These are phyloP conservation scores for Mobula hypostoma DNA, from an alignment of 2,113 vertebrate genomes.

Conservation along the genomic window DNA sequence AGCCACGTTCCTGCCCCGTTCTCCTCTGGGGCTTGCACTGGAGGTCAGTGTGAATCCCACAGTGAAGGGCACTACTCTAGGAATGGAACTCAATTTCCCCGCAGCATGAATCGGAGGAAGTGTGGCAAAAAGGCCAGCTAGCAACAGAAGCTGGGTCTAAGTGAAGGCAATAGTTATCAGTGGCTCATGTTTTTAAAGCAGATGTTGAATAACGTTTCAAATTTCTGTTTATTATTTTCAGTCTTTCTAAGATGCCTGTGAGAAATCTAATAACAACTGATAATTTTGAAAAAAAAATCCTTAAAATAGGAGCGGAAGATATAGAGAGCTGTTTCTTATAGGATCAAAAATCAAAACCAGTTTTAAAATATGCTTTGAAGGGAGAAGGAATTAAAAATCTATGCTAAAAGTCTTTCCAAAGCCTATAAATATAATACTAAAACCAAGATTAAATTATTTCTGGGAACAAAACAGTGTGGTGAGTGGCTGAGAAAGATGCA, in stretches of 20 bases:
- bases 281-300: neutral
- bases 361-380: neutral
- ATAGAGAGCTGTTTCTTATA: neutral
- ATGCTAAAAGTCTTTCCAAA: neutral
- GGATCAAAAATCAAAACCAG: neutral
- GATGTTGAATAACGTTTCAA: conserved; percentile 9
- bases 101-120: neutral
- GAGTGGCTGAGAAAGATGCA: neutral
- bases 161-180: neutral
- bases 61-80: neutral
- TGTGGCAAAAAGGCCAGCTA: neutral
- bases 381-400: neutral
- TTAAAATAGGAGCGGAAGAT: neutral
- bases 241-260: neutral
- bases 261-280: neutral
- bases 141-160: neutral
- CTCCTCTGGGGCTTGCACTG: too few species aligned
- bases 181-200: neutral
- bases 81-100: neutral
- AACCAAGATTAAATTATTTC: neutral
- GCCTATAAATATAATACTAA: neutral
- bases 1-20: too few species aligned
- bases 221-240: neutral
- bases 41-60: too few species aligned
- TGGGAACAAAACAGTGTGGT: neutral